phyloP scores from a whole-genome alignment of 2,797 vertebrate genomes.

The Danio jaintianensis region DNA sequence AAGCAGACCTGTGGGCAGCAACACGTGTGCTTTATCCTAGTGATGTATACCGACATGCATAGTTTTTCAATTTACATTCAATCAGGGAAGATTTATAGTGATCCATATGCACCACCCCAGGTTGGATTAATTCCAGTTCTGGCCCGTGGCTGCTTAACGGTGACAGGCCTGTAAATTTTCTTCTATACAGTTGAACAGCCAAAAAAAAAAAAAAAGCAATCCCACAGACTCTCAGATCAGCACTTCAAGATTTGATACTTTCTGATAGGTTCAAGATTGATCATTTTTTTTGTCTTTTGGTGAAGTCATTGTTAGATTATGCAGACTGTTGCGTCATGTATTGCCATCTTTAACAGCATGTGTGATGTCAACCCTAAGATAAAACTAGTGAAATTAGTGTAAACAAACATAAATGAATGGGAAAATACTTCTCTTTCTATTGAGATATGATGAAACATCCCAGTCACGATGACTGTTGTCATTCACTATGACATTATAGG shows the following conservation, averaged over 20 bases:
- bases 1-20: constrained; percentile 44
- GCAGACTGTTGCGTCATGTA: too few relatives aligned
- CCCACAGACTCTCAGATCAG: constrained; percentile 72
- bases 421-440: too few relatives aligned
- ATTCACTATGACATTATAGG: too few relatives aligned
- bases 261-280: background rate
- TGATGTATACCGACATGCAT: constrained; percentile 74
- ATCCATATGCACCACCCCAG: constrained; percentile 72
- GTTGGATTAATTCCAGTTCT: constrained; percentile 75
- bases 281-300: too few relatives aligned
- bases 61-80: constrained; percentile 74
- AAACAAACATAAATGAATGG: too few relatives aligned
- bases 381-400: too few relatives aligned
- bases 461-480: too few relatives aligned
- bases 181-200: constrained; percentile 61
- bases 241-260: constrained; percentile 71
- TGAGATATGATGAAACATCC: too few relatives aligned
- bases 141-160: constrained; percentile 70
- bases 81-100: constrained; percentile 78
- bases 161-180: constrained; percentile 77
- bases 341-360: too few relatives aligned
- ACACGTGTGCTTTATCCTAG: constrained; percentile 69
- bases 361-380: too few relatives aligned
- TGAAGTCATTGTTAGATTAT: too few relatives aligned
- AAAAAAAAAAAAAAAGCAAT: constrained; percentile 54